These are phyloP conservation scores for Clostera curtula DNA, from an alignment of 2,888 invertebrate species.

Conservation along the genomic window DNA sequence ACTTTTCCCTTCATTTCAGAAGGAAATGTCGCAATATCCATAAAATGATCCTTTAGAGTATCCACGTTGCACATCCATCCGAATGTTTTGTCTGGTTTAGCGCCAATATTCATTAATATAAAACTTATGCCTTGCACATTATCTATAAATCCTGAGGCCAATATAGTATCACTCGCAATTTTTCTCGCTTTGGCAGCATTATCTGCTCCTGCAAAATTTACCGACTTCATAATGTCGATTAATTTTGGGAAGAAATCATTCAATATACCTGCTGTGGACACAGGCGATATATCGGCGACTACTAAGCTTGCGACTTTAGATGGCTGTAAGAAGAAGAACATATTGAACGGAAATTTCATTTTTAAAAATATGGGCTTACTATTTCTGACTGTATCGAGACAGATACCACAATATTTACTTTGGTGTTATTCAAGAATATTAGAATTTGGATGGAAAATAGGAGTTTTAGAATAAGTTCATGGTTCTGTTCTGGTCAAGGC, in stretches of 20 bases:
- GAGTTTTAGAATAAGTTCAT: too few relatives aligned
- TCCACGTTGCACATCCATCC: slow-evolving; percentile 48
- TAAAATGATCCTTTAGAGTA: slow-evolving; percentile 28
- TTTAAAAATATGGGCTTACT: too few relatives aligned
- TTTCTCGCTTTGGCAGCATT: slow-evolving; percentile 75
- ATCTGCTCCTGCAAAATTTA: slow-evolving; percentile 69
- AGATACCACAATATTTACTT: too few relatives aligned
- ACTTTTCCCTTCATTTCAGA: slow-evolving; percentile 27
- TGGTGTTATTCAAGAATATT: too few relatives aligned
- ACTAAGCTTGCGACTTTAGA: slow-evolving; percentile 74
- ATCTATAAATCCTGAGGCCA: slow-evolving; percentile 25
- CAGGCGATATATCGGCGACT: slow-evolving; percentile 82
- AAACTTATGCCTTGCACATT: slow-evolving; percentile 27
- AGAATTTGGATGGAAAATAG: too few relatives aligned
- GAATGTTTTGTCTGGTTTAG: slow-evolving; percentile 23
- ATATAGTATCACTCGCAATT: slow-evolving; percentile 34
- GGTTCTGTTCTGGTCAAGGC: too few relatives aligned
- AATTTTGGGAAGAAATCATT: slow-evolving; percentile 70
- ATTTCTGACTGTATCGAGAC: too few relatives aligned
- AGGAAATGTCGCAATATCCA: slow-evolving; percentile 40
- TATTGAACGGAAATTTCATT: not conserved
- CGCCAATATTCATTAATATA: slow-evolving; percentile 42
- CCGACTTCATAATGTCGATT: slow-evolving; percentile 70
- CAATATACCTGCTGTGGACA: slow-evolving; percentile 65
- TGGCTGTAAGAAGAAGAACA: slow-evolving; percentile 49